Percentiles rank a stretch among this genome's conserved stretches.
Evolutionary conservation across 2,113 vertebrate species (phyloP).

Genomic region (Mus spicilegus): DNA sequence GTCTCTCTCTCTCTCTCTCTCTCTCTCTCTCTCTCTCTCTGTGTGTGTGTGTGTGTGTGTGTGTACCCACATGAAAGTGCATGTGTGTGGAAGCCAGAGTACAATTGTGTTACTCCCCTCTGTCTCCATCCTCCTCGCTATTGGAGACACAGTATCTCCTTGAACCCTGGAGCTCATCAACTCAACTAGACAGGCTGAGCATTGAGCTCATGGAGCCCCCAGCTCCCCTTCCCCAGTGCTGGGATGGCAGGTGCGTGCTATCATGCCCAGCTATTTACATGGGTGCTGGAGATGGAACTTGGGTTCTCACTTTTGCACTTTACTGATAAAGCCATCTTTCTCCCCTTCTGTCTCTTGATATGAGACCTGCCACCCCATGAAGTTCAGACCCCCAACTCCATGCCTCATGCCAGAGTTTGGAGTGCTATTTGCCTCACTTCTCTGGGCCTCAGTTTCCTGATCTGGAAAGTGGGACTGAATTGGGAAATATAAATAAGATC

Average conservation of each 20-base stretch:
- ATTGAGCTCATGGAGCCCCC: not conserved
- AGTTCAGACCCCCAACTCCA: not conserved
- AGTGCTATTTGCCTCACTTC: not conserved
- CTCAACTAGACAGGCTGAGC: not conserved
- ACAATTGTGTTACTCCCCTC: not conserved
- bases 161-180: not conserved
- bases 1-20: no score
- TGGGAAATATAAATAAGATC: not conserved
- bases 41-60: not conserved
- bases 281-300: not conserved
- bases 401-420: not conserved
- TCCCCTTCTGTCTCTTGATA: not conserved
- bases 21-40: not conserved
- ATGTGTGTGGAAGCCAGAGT: not conserved
- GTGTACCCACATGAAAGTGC: no score
- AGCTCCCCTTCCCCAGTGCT: not conserved
- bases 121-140: not conserved
- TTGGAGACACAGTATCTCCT: not conserved
- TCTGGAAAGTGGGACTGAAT: not conserved
- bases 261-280: not conserved
- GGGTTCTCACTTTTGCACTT: not conserved
- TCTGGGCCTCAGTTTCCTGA: constrained; percentile 20
- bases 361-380: no score
- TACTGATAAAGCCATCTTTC: not conserved
- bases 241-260: not conserved